A percentile compares a stretch with the other conserved stretches of the same genome.
Conservation (phyloP, 2,113 vertebrate genomes). For the Corythaixoides concolor region DNA sequence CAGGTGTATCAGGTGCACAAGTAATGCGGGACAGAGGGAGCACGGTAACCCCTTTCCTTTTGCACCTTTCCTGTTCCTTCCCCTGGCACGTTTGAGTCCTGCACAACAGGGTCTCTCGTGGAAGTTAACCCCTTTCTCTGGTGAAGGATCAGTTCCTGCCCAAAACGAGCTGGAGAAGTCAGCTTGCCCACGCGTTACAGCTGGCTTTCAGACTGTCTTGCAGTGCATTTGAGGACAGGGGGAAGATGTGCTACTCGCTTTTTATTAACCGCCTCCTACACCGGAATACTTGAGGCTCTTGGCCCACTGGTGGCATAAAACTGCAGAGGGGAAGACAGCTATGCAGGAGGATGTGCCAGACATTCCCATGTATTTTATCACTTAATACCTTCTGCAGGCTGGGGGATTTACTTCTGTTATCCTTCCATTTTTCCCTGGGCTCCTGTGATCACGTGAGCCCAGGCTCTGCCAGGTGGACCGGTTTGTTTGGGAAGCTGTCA, state of each 20-base stretch:
- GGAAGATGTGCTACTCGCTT: background rate
- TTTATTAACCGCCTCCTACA: background rate
- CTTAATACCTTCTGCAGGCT: background rate
- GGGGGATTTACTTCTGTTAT: background rate
- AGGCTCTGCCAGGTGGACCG: background rate
- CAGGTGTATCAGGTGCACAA: background rate
- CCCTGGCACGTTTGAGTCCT: rapidly evolving
- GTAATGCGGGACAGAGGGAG: background rate
- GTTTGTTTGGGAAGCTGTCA: background rate
- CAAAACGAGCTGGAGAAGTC: background rate
- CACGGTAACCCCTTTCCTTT: background rate
- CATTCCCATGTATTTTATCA: background rate
- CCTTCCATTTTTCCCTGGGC: background rate
- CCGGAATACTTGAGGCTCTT: background rate
- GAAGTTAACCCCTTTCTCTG: background rate
- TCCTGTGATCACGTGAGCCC: background rate
- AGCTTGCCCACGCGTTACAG: background rate
- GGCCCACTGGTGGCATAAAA: background rate
- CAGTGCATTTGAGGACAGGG: background rate
- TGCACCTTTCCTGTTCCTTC: background rate
- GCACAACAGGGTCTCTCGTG: background rate
- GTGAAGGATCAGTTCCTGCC: background rate
- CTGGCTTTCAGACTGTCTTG: background rate
- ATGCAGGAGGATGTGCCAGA: background rate
- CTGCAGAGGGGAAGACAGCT: background rate